Evolutionary conservation across 2,797 vertebrate genomes (phyloP).

Genomic region (Prionace glauca): DNA sequence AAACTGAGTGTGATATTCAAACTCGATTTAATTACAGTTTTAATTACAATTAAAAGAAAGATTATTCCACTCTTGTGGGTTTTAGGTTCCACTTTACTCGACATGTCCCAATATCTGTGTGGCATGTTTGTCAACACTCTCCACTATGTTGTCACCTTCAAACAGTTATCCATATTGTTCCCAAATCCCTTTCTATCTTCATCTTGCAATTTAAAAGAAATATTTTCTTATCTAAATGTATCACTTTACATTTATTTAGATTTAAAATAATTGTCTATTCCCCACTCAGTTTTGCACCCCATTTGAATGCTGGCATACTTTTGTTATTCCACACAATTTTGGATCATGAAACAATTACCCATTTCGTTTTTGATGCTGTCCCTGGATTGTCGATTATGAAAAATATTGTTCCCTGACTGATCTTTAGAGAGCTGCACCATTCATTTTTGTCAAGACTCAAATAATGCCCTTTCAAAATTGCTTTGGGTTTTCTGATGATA

Average conservation of each 20-base stretch:
- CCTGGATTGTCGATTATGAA: not conserved
- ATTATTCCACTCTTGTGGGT: not conserved
- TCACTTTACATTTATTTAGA: not conserved
- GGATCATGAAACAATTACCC: not conserved
- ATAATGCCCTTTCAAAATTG: not conserved
- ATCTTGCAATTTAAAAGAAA: not conserved
- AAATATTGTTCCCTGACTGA: not conserved
- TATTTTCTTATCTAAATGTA: conserved; percentile 7
- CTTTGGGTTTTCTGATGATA: not conserved
- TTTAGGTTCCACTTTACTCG: not conserved
- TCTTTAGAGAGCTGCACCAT: not conserved
- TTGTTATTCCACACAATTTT: not conserved
- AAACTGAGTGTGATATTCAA: not conserved
- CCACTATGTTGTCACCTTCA: not conserved
- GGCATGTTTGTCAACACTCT: not conserved
- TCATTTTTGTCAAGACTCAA: not conserved
- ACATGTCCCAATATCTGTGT: not conserved
- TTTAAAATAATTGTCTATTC: not conserved
- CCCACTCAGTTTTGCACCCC: not conserved
- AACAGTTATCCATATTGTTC: not conserved
- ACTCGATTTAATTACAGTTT: not conserved
- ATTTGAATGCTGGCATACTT: not conserved
- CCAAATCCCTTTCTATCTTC: not conserved
- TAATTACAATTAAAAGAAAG: not conserved
- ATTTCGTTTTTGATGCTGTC: not conserved